These are phyloP conservation scores for Chitala chitala DNA, from an alignment of 2,113 vertebrate species.

Conservation along the genomic window DNA sequence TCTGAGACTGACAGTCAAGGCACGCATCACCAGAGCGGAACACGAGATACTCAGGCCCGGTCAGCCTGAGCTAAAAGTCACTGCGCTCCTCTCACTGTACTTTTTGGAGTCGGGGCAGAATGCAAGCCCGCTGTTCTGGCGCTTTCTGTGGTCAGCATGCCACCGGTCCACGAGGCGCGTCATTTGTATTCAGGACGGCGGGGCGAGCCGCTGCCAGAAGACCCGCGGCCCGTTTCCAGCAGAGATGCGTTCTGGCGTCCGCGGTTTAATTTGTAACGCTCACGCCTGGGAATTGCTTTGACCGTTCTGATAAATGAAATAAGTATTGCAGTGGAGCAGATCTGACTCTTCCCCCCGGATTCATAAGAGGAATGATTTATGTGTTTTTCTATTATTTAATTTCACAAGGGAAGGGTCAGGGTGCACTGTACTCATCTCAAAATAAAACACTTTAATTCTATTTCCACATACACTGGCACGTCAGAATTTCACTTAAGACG, in stretches of 20 bases:
- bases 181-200: slow-evolving; percentile 54
- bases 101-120: background rate
- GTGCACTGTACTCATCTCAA: slow-evolving; percentile 46
- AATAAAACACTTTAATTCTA: slow-evolving; percentile 62
- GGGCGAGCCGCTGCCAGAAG: slow-evolving; percentile 25
- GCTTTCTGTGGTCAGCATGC: no score
- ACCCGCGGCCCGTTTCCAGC: slow-evolving; percentile 44
- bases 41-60: background rate
- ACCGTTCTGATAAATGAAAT: slow-evolving; percentile 74
- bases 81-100: background rate
- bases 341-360: slow-evolving; percentile 59
- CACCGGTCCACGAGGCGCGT: slow-evolving; percentile 16
- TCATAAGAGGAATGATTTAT: slow-evolving; percentile 67
- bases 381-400: slow-evolving; percentile 72
- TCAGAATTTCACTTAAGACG: slow-evolving; percentile 43
- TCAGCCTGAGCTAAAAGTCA: background rate
- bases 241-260: slow-evolving; percentile 55
- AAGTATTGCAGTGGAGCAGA: slow-evolving; percentile 66
- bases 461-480: slow-evolving; percentile 48
- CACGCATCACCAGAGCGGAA: background rate
- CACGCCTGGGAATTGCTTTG: slow-evolving; percentile 51
- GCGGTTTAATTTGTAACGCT: slow-evolving; percentile 62
- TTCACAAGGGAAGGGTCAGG: slow-evolving; percentile 59
- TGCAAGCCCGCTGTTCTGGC: slow-evolving; percentile 31
- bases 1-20: background rate